phyloP scores from a whole-genome alignment of 53 echinoderm and acorn worm genomes.

The Paracentrotus lividus region DNA sequence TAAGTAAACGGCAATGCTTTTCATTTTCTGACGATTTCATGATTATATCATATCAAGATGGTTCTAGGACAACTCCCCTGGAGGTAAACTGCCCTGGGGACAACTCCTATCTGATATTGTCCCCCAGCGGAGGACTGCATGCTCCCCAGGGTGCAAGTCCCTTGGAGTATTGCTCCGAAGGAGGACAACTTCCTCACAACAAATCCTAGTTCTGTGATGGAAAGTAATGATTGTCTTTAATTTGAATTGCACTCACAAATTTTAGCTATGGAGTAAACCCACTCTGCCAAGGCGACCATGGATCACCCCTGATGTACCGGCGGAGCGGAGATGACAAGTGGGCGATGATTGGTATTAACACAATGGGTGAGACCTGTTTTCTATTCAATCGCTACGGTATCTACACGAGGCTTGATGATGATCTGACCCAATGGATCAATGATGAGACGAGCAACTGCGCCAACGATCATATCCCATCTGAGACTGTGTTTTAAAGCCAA shows the following conservation, averaged over 20 bases:
- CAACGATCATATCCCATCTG: conserved; percentile 4
- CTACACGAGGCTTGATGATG: not conserved
- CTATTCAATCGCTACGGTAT: not conserved
- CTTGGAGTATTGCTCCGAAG: no score
- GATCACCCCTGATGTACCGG: conserved; percentile 33
- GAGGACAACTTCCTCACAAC: no score
- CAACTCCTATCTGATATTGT: no score
- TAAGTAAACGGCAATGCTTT: no score
- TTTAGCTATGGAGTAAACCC: not conserved
- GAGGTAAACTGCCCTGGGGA: no score
- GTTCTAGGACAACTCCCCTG: no score
- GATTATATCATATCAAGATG: no score
- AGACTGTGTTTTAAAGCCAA: not conserved
- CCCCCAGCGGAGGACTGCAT: no score
- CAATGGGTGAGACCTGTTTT: not conserved
- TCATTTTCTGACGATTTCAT: no score
- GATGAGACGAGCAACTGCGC: not conserved
- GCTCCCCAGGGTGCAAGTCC: not conserved
- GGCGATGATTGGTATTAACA: not conserved
- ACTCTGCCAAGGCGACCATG: not conserved
- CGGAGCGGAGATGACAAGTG: not conserved
- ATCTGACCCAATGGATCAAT: not conserved
- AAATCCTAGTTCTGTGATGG: not conserved
- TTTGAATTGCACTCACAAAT: no score
- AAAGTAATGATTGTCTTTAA: no score